Base-by-base conservation (phyloP, 2,888 invertebrate genomes). In the Cantharis flavilabris region DNA sequence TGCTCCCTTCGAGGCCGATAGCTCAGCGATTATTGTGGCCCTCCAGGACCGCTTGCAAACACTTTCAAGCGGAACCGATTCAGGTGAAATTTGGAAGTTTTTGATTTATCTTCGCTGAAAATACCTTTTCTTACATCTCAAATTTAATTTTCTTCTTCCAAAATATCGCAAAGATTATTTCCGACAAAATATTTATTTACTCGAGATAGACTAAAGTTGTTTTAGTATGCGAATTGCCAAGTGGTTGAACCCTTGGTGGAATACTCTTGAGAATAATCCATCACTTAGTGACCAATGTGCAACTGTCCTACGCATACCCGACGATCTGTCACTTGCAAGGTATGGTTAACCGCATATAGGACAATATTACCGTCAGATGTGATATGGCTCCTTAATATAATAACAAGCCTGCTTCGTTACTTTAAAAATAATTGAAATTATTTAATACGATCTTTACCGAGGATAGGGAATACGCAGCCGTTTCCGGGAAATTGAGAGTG, bases 301-400 rank as follows among this genome's bases (percentile, higher is more conserved):
- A 82, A 83, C 84, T 82, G 82, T 80, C 82, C 80, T 80, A 83
- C 83, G 82, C 82, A 80, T 84, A 79, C 83, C 84, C 83, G 83
- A 82, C 85, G 83, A 86, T 86, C 86, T 86, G 86, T 86, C 86
- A 86, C 86, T 84, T 84, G 82, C 85, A 86, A 83, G 84, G 82
- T 82, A 83, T 79, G 82, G 81, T 79, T 82, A 80, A 84, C 85
- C 85, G 84, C 84, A 83, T 80, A 82, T 84, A 84, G 82, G 79
- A 79, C 83, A 81, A 81, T 81, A 81, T 76, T 77, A 78, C 80
- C 78, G 81, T 81, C 80, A 80, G 76, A 74, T 79, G 81, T 80
- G 82, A 82, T 83, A 80, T 80, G 28, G 76, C 72, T 72, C 64
- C 69, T 72, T 62, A 11, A 62, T 14, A 62, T 72, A 23, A 67